phyloP scores from a whole-genome alignment of 2,113 vertebrate species.

The Meles meles region DNA sequence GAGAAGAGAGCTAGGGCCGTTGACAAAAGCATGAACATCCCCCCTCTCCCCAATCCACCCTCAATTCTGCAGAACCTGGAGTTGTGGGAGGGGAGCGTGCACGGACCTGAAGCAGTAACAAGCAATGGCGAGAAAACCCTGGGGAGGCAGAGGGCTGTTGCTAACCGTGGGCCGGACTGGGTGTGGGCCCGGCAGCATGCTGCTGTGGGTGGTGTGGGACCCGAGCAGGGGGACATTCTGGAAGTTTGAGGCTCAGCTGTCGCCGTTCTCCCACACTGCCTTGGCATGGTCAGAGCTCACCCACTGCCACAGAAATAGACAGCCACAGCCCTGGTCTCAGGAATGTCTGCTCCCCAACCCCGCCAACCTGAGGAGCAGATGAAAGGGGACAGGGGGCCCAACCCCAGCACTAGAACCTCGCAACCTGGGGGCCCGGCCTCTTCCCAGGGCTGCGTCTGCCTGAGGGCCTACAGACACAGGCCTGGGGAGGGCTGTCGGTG shows the following conservation, averaged over 20 bases:
- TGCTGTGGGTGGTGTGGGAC: background rate
- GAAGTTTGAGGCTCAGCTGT: no score
- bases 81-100: background rate
- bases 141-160: background rate
- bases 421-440: background rate
- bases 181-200: fast-evolving
- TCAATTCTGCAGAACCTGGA: background rate
- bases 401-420: background rate
- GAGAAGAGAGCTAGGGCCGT: background rate
- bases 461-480: background rate
- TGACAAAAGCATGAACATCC: background rate
- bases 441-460: background rate
- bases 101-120: fast-evolving
- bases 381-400: background rate
- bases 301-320: background rate
- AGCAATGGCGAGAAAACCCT: background rate
- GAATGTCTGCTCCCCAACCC: background rate
- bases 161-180: background rate
- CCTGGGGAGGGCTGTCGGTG: background rate
- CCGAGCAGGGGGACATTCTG: background rate
- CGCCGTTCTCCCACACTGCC: background rate
- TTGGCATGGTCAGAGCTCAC: background rate
- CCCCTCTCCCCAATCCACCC: background rate
- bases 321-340: background rate
- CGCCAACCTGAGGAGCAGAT: background rate